Evolutionary conservation across 1,140 invertebrate species (phyloP).

Genomic region (Brachionus calyciflorus): DNA sequence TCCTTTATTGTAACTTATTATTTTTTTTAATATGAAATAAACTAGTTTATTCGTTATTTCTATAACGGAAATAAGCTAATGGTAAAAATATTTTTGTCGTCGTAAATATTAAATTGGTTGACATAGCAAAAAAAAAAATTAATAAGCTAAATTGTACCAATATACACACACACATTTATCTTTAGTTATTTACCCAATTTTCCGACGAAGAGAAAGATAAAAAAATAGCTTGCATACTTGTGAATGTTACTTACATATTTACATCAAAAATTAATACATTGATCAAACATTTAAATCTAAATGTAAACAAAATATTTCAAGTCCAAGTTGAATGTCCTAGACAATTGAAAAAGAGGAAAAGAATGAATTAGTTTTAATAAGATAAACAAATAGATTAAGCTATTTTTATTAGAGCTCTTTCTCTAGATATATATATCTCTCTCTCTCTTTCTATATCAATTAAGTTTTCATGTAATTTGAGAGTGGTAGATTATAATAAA

Average conservation of each 20-base stretch:
- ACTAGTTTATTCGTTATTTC: slow-evolving; percentile 13
- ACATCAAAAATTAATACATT: slow-evolving; percentile 42
- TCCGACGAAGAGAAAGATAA: background rate
- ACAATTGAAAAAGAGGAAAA: slow-evolving; percentile 9
- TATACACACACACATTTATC: too few species aligned
- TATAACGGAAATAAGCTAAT: slow-evolving; percentile 22
- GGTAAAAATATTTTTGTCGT: slow-evolving; percentile 15
- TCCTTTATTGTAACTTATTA: slow-evolving; percentile 7
- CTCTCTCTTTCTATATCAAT: too few species aligned
- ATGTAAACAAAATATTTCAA: slow-evolving; percentile 32
- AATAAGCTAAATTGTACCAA: slow-evolving; percentile 3
- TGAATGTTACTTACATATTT: slow-evolving; percentile 42
- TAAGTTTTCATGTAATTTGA: slow-evolving; percentile 32
- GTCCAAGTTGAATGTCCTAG: slow-evolving; percentile 8
- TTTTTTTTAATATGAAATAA: background rate
- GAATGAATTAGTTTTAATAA: slow-evolving; percentile 15
- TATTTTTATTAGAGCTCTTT: too few species aligned
- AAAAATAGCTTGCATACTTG: slow-evolving; percentile 18
- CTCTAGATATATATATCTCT: too few species aligned
- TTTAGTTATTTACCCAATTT: slow-evolving; percentile 12
- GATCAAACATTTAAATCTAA: slow-evolving; percentile 23
- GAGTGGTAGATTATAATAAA: too few species aligned
- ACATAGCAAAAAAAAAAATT: slow-evolving; percentile 20
- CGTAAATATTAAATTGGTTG: slow-evolving; percentile 39
- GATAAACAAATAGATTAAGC: slow-evolving; percentile 38